Evolutionary conservation across 1,140 invertebrate genomes (phyloP), one percentile per base, ranked within the genome.

Genomic region (Globodera ellingtonae): DNA sequence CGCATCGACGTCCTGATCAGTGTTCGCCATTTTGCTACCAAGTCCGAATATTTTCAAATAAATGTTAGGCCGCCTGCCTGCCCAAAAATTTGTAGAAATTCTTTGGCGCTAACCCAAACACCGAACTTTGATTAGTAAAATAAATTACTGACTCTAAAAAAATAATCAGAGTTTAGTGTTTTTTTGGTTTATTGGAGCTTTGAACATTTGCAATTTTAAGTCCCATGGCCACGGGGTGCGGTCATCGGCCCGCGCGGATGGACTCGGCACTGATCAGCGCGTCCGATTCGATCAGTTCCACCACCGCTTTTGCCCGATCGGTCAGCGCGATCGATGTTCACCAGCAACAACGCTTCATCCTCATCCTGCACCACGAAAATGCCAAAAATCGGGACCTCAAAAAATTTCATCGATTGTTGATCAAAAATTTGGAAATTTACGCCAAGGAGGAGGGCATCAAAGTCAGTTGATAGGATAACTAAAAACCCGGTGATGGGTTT

Each of bases 1-100:
- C 80, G 80, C 44, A 46, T 81, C 10, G 80, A 81, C 59, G 78
- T 81, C n/a, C 47, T 81, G 70, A 13, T 77, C 21, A 24, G 62
- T 65, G 46, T 77, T 67, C 62, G 69, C 7, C 75, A 65, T 44
- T 77, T 75, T 75, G 65, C 65, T 56, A n/a, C 13, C n/a, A 52
- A n/a, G 56, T 62, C 15, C 4, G 15, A 1, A 7, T 0, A n/a
- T 21, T 76, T 56, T 75, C 10, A 76, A 9, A 67, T 44, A 65
- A 13, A 79, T 79, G 75, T 81, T 80, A n/a, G 21, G 56, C 15
- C 13, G 56, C 4, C 78, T 52, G 18, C 50, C 35, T 10, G 9
- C 81, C 8, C 44, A 13, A 9, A 13, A 59, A 15, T 6, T 82
- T 79, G 78, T 7, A 24, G 24, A 24, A 24, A 24, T 24, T 24